Conservation (phyloP, 23 tunicate species). For the Styela clava region DNA sequence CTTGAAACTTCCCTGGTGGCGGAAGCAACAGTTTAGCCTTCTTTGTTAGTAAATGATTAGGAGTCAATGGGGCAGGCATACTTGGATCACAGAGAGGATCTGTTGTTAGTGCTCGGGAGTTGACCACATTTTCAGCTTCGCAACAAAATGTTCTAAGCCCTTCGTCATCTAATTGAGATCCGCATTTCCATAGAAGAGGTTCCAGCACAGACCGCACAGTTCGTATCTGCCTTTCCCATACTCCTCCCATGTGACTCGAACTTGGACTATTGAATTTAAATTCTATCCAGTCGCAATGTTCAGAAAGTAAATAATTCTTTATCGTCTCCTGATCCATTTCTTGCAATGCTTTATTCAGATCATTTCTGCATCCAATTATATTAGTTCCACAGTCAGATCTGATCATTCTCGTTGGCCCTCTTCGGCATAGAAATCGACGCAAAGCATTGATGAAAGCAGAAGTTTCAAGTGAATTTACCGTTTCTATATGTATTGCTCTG, state of each 20-base stretch:
- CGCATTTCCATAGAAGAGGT: background rate
- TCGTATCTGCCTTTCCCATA: slow-evolving; percentile 25
- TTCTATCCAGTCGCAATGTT: slow-evolving; percentile 12
- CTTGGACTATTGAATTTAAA: slow-evolving; percentile 17
- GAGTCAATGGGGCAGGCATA: slow-evolving; percentile 21
- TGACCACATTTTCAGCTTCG: slow-evolving; percentile 31
- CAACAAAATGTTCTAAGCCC: background rate
- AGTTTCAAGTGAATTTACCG: background rate
- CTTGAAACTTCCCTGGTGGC: slow-evolving; percentile 21
- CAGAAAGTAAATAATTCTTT: background rate
- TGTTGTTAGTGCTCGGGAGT: slow-evolving; percentile 10
- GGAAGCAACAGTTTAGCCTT: slow-evolving; percentile 22
- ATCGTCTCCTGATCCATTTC: background rate
- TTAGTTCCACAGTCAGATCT: background rate
- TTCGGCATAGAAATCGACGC: background rate
- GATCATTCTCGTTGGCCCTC: background rate
- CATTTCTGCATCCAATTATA: background rate
- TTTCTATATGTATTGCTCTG: no score
- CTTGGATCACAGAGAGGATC: background rate
- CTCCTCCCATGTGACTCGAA: slow-evolving; percentile 36
- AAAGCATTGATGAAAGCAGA: background rate
- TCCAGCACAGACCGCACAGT: slow-evolving; percentile 12
- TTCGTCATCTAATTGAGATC: slow-evolving; percentile 25
- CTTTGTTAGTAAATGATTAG: slow-evolving; percentile 29
- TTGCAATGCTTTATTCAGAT: background rate